phyloP scores from a whole-genome alignment of 1,140 invertebrate species.

The Drosophila ercepeae region DNA sequence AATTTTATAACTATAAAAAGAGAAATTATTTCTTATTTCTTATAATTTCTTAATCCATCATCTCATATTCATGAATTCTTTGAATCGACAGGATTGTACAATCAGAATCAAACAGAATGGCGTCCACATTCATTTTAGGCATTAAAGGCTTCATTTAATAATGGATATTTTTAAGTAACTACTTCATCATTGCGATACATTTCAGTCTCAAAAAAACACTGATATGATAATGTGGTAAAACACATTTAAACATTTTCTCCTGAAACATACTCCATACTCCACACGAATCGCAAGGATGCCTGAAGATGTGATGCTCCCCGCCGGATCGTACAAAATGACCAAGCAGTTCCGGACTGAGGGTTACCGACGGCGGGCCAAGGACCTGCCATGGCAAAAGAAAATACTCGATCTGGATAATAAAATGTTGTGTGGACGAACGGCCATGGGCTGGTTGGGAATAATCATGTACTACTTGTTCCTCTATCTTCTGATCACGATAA shows the following conservation, averaged over 20 bases:
- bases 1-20: no score
- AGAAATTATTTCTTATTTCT: no score
- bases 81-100: no score
- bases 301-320: conserved; percentile 18
- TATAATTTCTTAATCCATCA: no score
- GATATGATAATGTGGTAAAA: neutral
- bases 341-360: conserved; percentile 52
- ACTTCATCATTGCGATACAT: neutral
- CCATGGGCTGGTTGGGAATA: conserved; percentile 44
- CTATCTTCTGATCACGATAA: neutral
- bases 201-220: neutral
- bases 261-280: neutral
- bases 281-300: conserved; percentile 17
- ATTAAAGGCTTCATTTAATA: no score
- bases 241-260: neutral
- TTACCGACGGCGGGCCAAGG: conserved; percentile 14
- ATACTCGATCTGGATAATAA: conserved; percentile 46
- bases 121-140: no score
- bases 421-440: conserved; percentile 33
- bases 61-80: no score
- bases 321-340: conserved; percentile 38
- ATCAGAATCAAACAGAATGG: no score
- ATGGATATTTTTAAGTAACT: no score
- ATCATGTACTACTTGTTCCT: conserved; percentile 40
- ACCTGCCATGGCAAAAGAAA: conserved; percentile 56